Evolutionary conservation across 1,140 invertebrate species (phyloP), one percentile per base, ranked within the genome.

Genomic region (Bombus superbus): DNA sequence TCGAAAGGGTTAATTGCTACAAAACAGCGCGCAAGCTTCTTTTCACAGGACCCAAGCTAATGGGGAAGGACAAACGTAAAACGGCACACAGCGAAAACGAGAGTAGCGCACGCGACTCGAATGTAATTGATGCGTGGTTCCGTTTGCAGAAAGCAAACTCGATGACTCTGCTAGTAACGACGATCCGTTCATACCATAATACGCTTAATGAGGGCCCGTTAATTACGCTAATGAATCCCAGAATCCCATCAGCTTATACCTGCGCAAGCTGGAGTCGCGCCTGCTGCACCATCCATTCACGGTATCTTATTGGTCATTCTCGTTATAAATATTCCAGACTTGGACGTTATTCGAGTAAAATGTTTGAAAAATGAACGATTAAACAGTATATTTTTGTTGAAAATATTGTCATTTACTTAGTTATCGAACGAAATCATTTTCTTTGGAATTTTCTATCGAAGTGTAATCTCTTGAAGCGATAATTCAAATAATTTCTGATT

Each of bases 201-300:
- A 88, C 88, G 64, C 82, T 91, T 92, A 92, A 92, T 91, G 92
- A 92, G 90, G 86, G 72, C 62, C 88, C 88, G 89, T 92, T 92
- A 92, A 92, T 92, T 92, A 92, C 90, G 76, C 89, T 92, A 92
- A 92, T 92, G 91, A 92, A 92, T 92, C 86, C 89, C 88, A 86
- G 89, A 92, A 90, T 91, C 90, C 90, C 85, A 86, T 87, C 77
- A 73, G 74, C 73, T 81, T 89, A 89, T 90, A 89, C 85, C 87
- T 86, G 78, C 10, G 64, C 53, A 79, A 59, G 47, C 44, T 53
- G 22, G 22, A 84, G 42, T 85, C 66, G 66, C 76, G 77, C 53
- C 76, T 78, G 81, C 66, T 72, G 40, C 66, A 57, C 32, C 69
- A 38, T n/a, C 40, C 57, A 57, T 66, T 44, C 73, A 73, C 68